phyloP scores from a whole-genome alignment of 2,797 vertebrate species.

The Kryptolebias ocellatus region DNA sequence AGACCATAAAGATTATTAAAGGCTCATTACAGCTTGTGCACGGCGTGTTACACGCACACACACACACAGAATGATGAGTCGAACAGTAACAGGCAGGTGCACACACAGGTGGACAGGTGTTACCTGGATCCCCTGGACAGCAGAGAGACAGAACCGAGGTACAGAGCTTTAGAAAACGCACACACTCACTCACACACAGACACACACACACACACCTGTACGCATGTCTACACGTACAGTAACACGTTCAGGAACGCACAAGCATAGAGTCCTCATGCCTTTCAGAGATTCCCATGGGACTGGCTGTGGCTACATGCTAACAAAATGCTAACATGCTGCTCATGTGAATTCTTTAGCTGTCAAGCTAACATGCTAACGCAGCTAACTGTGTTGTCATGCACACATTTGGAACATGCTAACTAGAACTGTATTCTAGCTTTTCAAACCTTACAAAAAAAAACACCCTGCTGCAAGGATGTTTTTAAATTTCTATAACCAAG shows the following conservation, averaged over 20 bases:
- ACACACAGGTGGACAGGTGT: conserved; percentile 23
- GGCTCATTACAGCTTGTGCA: background rate
- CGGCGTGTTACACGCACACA: background rate
- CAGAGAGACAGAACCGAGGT: conserved; percentile 59
- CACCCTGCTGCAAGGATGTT: no score
- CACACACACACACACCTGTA: background rate
- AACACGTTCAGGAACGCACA: background rate
- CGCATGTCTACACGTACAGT: background rate
- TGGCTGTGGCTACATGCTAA: conserved; percentile 36
- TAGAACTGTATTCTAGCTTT: no score
- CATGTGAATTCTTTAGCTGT: background rate
- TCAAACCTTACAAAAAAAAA: no score
- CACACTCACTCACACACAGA: conserved; percentile 10
- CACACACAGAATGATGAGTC: no score
- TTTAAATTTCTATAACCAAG: no score
- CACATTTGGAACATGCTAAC: background rate
- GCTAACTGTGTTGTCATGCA: background rate
- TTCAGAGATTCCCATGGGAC: background rate
- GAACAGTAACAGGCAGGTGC: background rate
- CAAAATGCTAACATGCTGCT: conserved; percentile 8
- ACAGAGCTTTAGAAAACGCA: conserved; percentile 58
- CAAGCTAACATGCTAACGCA: conserved; percentile 20
- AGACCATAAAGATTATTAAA: background rate
- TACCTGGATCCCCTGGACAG: conserved; percentile 71
- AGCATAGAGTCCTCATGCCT: background rate